Evolutionary conservation across 2,888 invertebrate species (phyloP).

Genomic region (Sepioteuthis lessoniana): DNA sequence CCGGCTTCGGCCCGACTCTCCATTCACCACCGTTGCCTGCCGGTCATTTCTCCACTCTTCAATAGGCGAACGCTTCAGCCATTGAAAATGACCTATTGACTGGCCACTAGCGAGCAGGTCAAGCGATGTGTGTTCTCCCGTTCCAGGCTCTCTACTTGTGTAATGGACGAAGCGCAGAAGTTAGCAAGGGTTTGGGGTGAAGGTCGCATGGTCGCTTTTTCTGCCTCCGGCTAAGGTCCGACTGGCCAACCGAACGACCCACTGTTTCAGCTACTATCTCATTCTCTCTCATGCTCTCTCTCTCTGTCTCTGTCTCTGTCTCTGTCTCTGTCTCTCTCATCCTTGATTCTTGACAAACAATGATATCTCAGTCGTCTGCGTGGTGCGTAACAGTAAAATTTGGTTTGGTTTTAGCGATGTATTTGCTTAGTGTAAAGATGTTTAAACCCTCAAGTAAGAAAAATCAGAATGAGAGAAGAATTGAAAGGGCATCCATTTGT

Average conservation of each 20-base stretch:
- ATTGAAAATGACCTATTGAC: conserved; percentile 10
- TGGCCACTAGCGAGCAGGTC: neutral
- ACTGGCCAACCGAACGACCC: neutral
- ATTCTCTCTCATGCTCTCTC: neutral
- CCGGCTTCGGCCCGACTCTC: neutral
- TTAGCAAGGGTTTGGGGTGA: conserved; percentile 33
- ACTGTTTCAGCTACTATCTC: neutral
- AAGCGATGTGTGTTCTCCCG: conserved; percentile 15
- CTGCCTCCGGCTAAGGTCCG: neutral
- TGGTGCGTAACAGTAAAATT: neutral
- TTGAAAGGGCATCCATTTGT: neutral
- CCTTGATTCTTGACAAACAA: neutral
- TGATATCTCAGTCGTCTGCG: neutral
- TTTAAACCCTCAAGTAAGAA: neutral
- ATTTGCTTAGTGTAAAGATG: neutral
- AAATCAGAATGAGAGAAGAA: neutral
- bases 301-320: too few species aligned
- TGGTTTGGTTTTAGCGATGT: neutral
- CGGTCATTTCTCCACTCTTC: conserved; percentile 4
- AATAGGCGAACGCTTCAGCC: neutral
- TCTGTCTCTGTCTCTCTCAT: neutral
- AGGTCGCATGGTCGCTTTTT: neutral
- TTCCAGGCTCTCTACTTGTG: neutral
- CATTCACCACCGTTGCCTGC: neutral
- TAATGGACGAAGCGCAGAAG: neutral